These are phyloP conservation scores for Crossocerus cetratus DNA, from an alignment of 2,888 invertebrate species.

Conservation along the genomic window DNA sequence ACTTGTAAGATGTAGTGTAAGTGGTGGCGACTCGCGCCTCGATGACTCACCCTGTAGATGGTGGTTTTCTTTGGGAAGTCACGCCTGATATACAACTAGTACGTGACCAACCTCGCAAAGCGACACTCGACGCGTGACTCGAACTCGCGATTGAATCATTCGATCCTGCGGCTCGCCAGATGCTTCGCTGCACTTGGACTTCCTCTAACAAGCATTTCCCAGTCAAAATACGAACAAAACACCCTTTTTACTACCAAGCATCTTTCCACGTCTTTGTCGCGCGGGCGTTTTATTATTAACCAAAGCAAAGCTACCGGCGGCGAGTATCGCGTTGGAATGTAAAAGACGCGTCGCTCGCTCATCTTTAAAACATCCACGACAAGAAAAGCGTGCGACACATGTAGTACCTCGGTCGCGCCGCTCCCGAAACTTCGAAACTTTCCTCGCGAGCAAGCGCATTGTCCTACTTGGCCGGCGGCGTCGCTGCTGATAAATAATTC, in stretches of 20 bases:
- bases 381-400: constrained; percentile 6
- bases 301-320: too few relatives aligned
- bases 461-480: constrained; percentile 10
- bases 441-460: neutral
- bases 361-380: constrained; percentile 44
- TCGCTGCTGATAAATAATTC: constrained; percentile 15
- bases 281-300: too few relatives aligned
- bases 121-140: neutral
- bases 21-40: too few relatives aligned
- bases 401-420: neutral
- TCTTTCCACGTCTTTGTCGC: too few relatives aligned
- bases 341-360: constrained; percentile 50
- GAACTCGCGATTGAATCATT: too few relatives aligned
- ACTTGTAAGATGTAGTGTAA: too few relatives aligned
- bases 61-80: neutral
- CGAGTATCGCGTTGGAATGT: constrained; percentile 44
- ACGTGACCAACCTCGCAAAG: constrained; percentile 8
- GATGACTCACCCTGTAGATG: too few relatives aligned
- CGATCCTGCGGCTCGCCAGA: too few relatives aligned
- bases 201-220: too few relatives aligned
- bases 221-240: too few relatives aligned
- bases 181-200: too few relatives aligned
- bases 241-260: too few relatives aligned
- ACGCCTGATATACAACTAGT: constrained; percentile 9
- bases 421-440: constrained; percentile 31